Percentiles rank a stretch among this genome's conserved stretches.
Conservation (phyloP, 2,888 invertebrate species). For the Pediacus dermestoides region DNA sequence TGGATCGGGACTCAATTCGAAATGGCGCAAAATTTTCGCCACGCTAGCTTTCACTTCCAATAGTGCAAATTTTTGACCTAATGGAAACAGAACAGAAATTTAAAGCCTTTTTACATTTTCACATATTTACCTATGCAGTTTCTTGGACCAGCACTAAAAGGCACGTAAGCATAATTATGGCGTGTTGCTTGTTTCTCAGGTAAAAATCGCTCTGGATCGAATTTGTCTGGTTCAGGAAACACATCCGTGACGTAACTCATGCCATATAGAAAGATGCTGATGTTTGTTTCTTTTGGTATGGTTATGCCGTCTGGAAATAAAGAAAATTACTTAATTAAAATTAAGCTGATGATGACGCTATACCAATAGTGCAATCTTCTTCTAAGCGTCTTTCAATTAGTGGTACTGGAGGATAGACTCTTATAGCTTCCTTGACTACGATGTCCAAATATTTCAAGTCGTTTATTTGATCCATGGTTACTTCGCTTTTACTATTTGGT, state of each 20-base stretch:
- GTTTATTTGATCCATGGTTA: slow-evolving; percentile 36
- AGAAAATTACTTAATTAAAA: slow-evolving; percentile 4
- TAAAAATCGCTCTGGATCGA: slow-evolving; percentile 50
- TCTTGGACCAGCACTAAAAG: slow-evolving; percentile 51
- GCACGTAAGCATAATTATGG: slow-evolving; percentile 49
- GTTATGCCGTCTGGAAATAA: slow-evolving; percentile 38
- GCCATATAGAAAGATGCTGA: slow-evolving; percentile 48
- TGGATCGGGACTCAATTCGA: slow-evolving; percentile 43
- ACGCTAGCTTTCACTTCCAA: slow-evolving; percentile 61
- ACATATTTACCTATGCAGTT: slow-evolving; percentile 46
- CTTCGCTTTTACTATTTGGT: slow-evolving; percentile 27
- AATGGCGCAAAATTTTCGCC: slow-evolving; percentile 55
- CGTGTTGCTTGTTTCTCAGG: slow-evolving; percentile 43
- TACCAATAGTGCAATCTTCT: slow-evolving; percentile 45
- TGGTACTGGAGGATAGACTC: slow-evolving; percentile 56
- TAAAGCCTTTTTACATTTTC: slow-evolving; percentile 1
- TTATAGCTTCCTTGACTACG: slow-evolving; percentile 57
- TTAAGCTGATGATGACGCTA: slow-evolving; percentile 1
- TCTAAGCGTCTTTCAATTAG: slow-evolving; percentile 49
- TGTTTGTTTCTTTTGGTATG: slow-evolving; percentile 47
- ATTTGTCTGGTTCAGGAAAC: slow-evolving; percentile 52
- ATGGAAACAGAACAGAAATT: slow-evolving; percentile 20
- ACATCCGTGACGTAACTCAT: slow-evolving; percentile 50
- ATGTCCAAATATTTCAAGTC: slow-evolving; percentile 54
- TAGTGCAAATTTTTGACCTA: slow-evolving; percentile 66